A percentile compares a stretch with the other conserved stretches of the same genome.
Evolutionary conservation across 2,113 vertebrate genomes (phyloP).

Genomic region (human (Homo sapiens)): GRCh38 chr9:34941501-34942000

Average conservation of each 20-base stretch:
- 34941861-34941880: not conserved
- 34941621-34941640: not conserved
- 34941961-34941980: not conserved
- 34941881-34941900: not conserved
- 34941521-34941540: not conserved
- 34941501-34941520: not conserved
- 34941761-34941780: not conserved
- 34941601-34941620: not conserved
- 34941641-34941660: not conserved
- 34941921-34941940: not conserved
- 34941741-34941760: not conserved
- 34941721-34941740: not conserved
- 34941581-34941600: not conserved
- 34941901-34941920: not conserved
- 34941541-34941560: not conserved
- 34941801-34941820: not conserved
- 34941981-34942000: not conserved
- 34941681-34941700: not conserved
- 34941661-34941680: not conserved
- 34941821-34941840: not conserved
- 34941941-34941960: not conserved
- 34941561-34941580: not conserved
- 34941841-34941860: not conserved
- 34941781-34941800: not conserved
- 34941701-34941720: not conserved